Percentiles rank a stretch among this genome's conserved stretches.
phyloP scores from a whole-genome alignment of 1,140 invertebrate genomes.

The Drosophila obscura region DNA sequence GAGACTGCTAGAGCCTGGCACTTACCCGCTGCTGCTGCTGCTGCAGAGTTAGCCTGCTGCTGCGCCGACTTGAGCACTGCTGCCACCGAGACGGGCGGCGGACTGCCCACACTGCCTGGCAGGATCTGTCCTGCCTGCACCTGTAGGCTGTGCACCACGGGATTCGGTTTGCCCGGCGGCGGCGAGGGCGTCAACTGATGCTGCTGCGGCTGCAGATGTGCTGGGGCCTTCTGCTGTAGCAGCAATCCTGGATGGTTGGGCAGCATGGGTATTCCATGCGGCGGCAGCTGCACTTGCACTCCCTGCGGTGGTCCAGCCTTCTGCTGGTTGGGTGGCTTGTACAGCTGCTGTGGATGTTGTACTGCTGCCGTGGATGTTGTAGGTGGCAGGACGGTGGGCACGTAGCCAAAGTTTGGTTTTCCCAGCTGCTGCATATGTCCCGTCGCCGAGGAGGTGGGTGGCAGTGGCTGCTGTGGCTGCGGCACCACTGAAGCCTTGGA shows the following conservation, averaged over 20 bases:
- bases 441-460: slow-evolving; percentile 22
- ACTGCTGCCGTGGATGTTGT: slow-evolving; percentile 54
- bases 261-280: slow-evolving; percentile 46
- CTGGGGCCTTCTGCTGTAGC: slow-evolving; percentile 66
- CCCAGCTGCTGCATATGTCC: slow-evolving; percentile 48
- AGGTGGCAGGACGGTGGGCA: slow-evolving; percentile 54
- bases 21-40: slow-evolving; percentile 49
- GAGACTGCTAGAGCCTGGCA: neutral
- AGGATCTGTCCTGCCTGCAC: slow-evolving; percentile 84
- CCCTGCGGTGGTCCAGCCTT: slow-evolving; percentile 32
- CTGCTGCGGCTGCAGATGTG: slow-evolving; percentile 67
- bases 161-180: slow-evolving; percentile 57
- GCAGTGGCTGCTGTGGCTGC: slow-evolving; percentile 45
- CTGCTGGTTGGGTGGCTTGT: slow-evolving; percentile 53
- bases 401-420: slow-evolving; percentile 58
- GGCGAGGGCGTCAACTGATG: slow-evolving; percentile 71
- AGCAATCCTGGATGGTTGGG: slow-evolving; percentile 63
- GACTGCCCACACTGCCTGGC: slow-evolving; percentile 85
- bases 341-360: slow-evolving; percentile 55
- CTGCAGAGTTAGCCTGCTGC: slow-evolving; percentile 52
- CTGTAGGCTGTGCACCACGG: slow-evolving; percentile 76
- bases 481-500: slow-evolving; percentile 70
- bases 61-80: slow-evolving; percentile 82
- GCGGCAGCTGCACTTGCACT: slow-evolving; percentile 46
- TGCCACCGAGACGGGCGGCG: slow-evolving; percentile 84